Evolutionary conservation across 2,797 vertebrate species (phyloP).

Genomic region (Salmo trutta): DNA sequence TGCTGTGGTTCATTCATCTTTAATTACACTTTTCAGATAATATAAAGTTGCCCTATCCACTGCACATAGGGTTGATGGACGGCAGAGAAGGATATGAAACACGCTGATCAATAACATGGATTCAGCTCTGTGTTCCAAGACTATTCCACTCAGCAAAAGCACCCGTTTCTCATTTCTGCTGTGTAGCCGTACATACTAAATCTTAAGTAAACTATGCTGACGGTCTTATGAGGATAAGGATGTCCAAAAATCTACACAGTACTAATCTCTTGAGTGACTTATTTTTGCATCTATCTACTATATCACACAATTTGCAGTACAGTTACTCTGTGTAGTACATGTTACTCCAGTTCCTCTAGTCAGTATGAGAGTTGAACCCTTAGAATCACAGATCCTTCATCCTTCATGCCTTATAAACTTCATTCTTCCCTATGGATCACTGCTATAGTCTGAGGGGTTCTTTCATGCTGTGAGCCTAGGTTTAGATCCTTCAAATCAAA

Average conservation of each 20-base stretch:
- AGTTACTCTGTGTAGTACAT: too few species aligned
- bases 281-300: too few species aligned
- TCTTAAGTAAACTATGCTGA: not conserved
- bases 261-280: not conserved
- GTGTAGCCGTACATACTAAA: not conserved
- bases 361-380: too few species aligned
- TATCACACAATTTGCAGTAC: too few species aligned
- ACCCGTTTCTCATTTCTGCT: conserved; percentile 39
- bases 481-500: too few species aligned
- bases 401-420: too few species aligned
- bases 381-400: too few species aligned
- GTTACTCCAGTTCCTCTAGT: too few species aligned
- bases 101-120: conserved; percentile 79
- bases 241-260: too few species aligned
- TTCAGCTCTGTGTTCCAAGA: conserved; percentile 72
- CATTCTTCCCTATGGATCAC: too few species aligned
- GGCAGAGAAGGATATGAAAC: conserved; percentile 70
- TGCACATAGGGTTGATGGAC: conserved; percentile 74
- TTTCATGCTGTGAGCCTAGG: too few species aligned
- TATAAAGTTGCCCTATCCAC: conserved; percentile 77
- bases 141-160: conserved; percentile 50
- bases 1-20: conserved; percentile 74
- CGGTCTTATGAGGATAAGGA: not conserved
- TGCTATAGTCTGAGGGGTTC: too few species aligned
- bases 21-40: conserved; percentile 79